These are phyloP conservation scores for Yponomeuta plumbellus DNA, from an alignment of 2,888 invertebrate species.

Conservation along the genomic window DNA sequence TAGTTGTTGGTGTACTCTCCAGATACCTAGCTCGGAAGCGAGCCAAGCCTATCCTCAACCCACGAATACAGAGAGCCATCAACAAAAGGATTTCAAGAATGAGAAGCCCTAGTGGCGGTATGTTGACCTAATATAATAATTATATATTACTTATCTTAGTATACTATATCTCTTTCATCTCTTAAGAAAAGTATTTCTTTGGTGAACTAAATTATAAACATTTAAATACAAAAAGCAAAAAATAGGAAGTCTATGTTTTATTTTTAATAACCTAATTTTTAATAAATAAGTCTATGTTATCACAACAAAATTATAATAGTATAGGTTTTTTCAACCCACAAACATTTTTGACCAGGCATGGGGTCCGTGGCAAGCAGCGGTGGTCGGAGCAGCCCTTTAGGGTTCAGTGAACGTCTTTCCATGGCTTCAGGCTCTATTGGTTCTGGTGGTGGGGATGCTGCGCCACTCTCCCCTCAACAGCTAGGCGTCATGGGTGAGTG, in stretches of 20 bases:
- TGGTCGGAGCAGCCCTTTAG: constrained; percentile 77
- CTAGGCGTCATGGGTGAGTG: constrained; percentile 92
- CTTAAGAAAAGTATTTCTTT: no score
- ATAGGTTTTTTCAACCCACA: neutral
- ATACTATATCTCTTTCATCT: no score
- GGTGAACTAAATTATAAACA: no score
- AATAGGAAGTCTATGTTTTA: no score
- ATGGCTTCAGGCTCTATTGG: constrained; percentile 82
- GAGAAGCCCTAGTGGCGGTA: constrained; percentile 82
- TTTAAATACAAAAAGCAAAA: no score
- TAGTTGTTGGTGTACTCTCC: constrained; percentile 88
- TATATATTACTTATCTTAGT: neutral
- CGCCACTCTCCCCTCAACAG: constrained; percentile 88
- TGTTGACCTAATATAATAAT: constrained; percentile 8
- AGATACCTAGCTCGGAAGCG: constrained; percentile 84
- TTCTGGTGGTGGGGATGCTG: constrained; percentile 74
- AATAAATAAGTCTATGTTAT: no score
- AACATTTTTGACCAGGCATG: constrained; percentile 52
- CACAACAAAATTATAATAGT: neutral
- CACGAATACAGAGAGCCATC: constrained; percentile 72
- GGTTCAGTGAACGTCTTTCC: constrained; percentile 80
- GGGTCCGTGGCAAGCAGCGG: constrained; percentile 82
- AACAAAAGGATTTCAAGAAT: constrained; percentile 79
- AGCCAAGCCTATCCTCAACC: constrained; percentile 78
- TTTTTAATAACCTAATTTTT: no score